These are phyloP conservation scores for Willowsia nigromaculata DNA, from an alignment of 2,888 invertebrate species.

Conservation along the genomic window DNA sequence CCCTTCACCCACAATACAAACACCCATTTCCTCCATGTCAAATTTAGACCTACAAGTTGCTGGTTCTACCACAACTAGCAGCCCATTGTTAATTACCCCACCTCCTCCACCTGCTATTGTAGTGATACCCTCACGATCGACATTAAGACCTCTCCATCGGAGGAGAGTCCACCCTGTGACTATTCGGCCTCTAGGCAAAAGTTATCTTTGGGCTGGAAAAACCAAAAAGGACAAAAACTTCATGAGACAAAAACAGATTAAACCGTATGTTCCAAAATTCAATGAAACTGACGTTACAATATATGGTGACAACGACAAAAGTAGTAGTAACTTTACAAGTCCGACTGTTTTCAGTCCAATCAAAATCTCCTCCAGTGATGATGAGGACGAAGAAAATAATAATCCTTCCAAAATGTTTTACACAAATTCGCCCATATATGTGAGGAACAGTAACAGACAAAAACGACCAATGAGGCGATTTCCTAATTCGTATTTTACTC, in stretches of 20 bases:
- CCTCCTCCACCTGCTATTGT: slow-evolving; percentile 63
- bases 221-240: slow-evolving; percentile 38
- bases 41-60: slow-evolving; percentile 25
- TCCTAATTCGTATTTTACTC: slow-evolving; percentile 52
- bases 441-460: not conserved
- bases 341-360: slow-evolving; percentile 60
- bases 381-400: not conserved
- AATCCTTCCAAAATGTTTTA: slow-evolving; percentile 68
- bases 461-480: not conserved
- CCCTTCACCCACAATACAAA: not conserved
- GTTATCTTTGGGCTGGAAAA: slow-evolving; percentile 64
- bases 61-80: slow-evolving; percentile 50
- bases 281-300: slow-evolving; percentile 60
- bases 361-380: not conserved
- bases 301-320: not conserved
- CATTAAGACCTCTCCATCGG: slow-evolving; percentile 5
- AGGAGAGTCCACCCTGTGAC: slow-evolving; percentile 65
- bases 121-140: slow-evolving; percentile 31
- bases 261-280: slow-evolving; percentile 53
- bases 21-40: not conserved
- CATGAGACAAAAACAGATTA: slow-evolving; percentile 40
- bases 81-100: slow-evolving; percentile 11
- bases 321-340: slow-evolving; percentile 5
- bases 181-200: slow-evolving; percentile 64
- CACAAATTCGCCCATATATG: slow-evolving; percentile 36